Percentiles rank a stretch among this genome's conserved stretches.
Conservation (phyloP, 1,140 invertebrate species). For the Amyelois transitella region DNA sequence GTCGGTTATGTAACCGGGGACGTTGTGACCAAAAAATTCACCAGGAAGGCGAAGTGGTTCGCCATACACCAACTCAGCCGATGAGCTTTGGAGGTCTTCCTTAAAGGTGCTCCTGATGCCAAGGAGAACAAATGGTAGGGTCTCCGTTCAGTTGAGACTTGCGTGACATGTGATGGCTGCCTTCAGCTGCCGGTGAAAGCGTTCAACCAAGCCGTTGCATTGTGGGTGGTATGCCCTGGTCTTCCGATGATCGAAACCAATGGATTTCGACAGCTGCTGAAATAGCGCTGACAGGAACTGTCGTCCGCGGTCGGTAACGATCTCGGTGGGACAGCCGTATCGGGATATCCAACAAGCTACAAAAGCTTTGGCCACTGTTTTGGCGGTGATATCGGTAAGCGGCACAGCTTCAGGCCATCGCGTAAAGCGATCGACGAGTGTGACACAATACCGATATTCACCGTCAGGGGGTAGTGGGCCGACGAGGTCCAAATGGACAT, state of each 20-base stretch:
- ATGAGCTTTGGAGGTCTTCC: too few species aligned
- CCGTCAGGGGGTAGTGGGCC: background rate
- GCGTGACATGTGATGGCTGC: slow-evolving; percentile 3
- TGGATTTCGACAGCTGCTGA: background rate
- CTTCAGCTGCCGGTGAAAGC: slow-evolving; percentile 7
- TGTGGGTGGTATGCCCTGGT: slow-evolving; percentile 4
- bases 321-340: background rate
- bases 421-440: background rate
- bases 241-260: background rate
- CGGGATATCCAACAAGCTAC: background rate
- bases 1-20: too few species aligned
- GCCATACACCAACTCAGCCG: too few species aligned
- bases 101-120: too few species aligned
- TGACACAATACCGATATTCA: background rate
- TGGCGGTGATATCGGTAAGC: background rate
- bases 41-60: too few species aligned
- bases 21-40: too few species aligned
- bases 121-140: too few species aligned
- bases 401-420: background rate
- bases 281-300: slow-evolving; percentile 1
- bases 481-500: background rate
- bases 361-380: background rate
- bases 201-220: slow-evolving; percentile 5
- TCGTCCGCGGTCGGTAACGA: background rate
- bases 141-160: too few species aligned